Evolutionary conservation across 2,888 invertebrate species (phyloP), one percentile per base, ranked within the genome.

Genomic region (Holacanthella duospinosa): DNA sequence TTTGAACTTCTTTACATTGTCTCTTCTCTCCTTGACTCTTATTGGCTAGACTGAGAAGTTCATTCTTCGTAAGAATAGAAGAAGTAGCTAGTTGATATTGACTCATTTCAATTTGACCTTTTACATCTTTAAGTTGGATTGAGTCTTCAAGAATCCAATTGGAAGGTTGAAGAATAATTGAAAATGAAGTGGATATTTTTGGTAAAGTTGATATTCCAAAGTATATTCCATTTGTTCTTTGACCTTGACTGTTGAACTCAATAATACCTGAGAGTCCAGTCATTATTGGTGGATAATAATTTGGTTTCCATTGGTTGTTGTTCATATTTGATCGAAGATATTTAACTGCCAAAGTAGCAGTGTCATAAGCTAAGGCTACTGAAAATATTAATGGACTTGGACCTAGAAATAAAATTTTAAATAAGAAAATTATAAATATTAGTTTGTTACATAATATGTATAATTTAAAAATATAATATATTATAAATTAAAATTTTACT

Each of bases 61-160:
- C 72, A 19, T 59, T 53, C 29, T 62, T 64, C 0, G 68, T 65
- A 1, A 72, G 55, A 43, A 71, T 21, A 16, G 72, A 70, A 12
- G 69, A 69, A 1, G 70, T 72, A 29, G 72, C 71, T 2, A 72
- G 64, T 25, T 69, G 65, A 48, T 71, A 69, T 24, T 70, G 70
- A 1, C 64, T 56, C 9, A 71, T 66, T 19, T 24, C 44, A 3
- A 29, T 57, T 36, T 21, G 1, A 19, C 48, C 16, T 25, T 24
- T 24, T 56, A 28, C 24, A 24, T 29, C 36, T 24, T 6, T 9
- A 3, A 59, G 43, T 2, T 64, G 44, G 19, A 70, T 57, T 2
- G 66, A 55, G 55, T 72, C 71, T 61, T 72, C 71, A n/a, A 72
- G 56, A 16, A 72, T 69, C 71, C 70, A 72, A 0, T 63, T 64